These are phyloP conservation scores for Drosophila pandora DNA, from an alignment of 1,140 invertebrate genomes.

Conservation along the genomic window DNA sequence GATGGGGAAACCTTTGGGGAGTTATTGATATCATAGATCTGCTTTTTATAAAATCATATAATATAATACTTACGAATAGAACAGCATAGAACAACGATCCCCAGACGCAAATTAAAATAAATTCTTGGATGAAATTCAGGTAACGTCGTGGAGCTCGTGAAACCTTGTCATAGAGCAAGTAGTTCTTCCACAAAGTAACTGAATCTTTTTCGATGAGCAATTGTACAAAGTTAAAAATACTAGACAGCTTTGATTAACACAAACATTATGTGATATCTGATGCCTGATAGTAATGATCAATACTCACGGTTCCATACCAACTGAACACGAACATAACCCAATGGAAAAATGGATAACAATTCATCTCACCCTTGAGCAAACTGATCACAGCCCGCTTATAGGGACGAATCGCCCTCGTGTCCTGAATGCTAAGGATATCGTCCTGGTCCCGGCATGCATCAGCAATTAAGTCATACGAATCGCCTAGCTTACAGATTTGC, in stretches of 20 bases:
- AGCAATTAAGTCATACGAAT: slow-evolving; percentile 1
- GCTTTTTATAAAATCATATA: not conserved
- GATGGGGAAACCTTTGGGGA: slow-evolving; percentile 8
- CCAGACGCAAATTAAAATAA: slow-evolving; percentile 3
- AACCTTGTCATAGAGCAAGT: not conserved
- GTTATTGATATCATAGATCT: not conserved
- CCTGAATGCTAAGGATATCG: not conserved
- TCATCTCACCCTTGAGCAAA: not conserved
- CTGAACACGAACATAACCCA: not conserved
- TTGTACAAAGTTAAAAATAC: not conserved
- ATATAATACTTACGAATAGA: slow-evolving; percentile 7
- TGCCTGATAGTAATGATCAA: no score
- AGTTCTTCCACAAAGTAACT: not conserved
- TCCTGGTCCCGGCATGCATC: not conserved
- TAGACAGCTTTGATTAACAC: not conserved
- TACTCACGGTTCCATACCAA: not conserved
- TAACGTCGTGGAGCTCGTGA: not conserved
- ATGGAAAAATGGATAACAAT: not conserved
- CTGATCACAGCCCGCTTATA: not conserved
- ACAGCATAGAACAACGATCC: not conserved
- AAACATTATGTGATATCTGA: fast-evolving
- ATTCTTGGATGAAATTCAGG: not conserved
- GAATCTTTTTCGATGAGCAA: not conserved
- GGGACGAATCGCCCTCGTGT: not conserved
- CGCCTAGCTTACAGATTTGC: not conserved